These are phyloP conservation scores for Lutraria rhynchaena DNA, from an alignment of 1,140 invertebrate species.

Conservation along the genomic window DNA sequence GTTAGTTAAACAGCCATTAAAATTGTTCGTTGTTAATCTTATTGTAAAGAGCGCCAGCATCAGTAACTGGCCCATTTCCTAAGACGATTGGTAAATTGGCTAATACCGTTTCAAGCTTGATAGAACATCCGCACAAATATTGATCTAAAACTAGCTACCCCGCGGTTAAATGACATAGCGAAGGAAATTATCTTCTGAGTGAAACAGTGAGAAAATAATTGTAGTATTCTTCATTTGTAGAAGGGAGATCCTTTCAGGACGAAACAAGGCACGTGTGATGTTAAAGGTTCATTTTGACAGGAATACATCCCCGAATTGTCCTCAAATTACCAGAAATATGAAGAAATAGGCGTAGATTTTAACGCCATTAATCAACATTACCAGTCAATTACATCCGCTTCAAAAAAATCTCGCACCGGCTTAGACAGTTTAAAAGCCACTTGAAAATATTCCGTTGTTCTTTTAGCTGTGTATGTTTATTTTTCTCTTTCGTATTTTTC, in stretches of 20 bases:
- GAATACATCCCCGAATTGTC: slow-evolving; percentile 3
- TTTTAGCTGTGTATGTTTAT: too few species aligned
- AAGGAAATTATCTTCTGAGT: slow-evolving; percentile 51
- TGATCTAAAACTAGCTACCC: slow-evolving; percentile 22
- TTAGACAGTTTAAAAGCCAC: not conserved
- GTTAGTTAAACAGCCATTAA: slow-evolving; percentile 33
- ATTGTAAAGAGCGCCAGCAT: slow-evolving; percentile 36
- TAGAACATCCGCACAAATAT: slow-evolving; percentile 33
- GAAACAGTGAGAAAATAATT: slow-evolving; percentile 28
- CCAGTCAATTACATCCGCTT: slow-evolving; percentile 31
- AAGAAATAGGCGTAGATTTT: slow-evolving; percentile 33
- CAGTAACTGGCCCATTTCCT: slow-evolving; percentile 47
- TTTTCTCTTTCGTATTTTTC: too few species aligned
- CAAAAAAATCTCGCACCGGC: slow-evolving; percentile 1
- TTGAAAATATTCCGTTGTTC: not conserved
- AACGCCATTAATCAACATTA: slow-evolving; percentile 28
- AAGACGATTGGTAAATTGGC: slow-evolving; percentile 51
- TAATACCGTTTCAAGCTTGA: slow-evolving; percentile 35
- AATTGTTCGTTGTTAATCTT: slow-evolving; percentile 6
- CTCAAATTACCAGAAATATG: slow-evolving; percentile 44
- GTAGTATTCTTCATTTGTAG: slow-evolving; percentile 35
- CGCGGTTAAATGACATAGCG: slow-evolving; percentile 39
- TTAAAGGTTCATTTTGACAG: slow-evolving; percentile 25
- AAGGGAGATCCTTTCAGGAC: too few species aligned
- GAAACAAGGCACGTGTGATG: slow-evolving; percentile 23